phyloP scores from a whole-genome alignment of 2,888 invertebrate species.

The Chorisops tibialis region DNA sequence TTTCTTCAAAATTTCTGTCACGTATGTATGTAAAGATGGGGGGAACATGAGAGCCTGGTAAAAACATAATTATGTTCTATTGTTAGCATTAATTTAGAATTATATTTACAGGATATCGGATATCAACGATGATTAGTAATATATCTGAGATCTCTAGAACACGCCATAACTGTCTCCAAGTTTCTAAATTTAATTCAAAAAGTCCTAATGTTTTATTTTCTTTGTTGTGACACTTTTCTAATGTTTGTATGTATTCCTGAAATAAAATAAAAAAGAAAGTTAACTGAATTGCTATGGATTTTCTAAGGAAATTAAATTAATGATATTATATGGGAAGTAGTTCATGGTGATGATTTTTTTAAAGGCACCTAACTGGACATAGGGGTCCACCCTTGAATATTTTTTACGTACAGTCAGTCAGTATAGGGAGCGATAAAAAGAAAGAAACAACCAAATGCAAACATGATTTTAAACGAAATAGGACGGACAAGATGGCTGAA shows the following conservation, averaged over 20 bases:
- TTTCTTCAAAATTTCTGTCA: conserved; percentile 71
- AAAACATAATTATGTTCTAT: not conserved
- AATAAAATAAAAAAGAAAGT: not conserved
- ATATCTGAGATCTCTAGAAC: conserved; percentile 93
- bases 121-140: conserved; percentile 82
- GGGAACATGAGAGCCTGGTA: conserved; percentile 79
- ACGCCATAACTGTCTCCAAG: conserved; percentile 94
- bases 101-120: conserved; percentile 71
- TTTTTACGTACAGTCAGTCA: too few relatives aligned
- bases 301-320: too few relatives aligned
- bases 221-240: conserved; percentile 62
- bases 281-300: too few relatives aligned
- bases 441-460: too few relatives aligned
- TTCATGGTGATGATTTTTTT: too few relatives aligned
- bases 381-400: too few relatives aligned
- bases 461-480: too few relatives aligned
- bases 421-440: too few relatives aligned
- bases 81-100: too few relatives aligned
- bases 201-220: conserved; percentile 66
- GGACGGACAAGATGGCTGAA: too few relatives aligned
- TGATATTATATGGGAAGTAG: too few relatives aligned
- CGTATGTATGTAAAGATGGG: conserved; percentile 78
- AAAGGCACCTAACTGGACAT: too few relatives aligned
- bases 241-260: conserved; percentile 70
- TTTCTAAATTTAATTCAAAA: conserved; percentile 91